Conservation (phyloP, 2,797 vertebrate genomes). For the Sandelia bainsii region DNA sequence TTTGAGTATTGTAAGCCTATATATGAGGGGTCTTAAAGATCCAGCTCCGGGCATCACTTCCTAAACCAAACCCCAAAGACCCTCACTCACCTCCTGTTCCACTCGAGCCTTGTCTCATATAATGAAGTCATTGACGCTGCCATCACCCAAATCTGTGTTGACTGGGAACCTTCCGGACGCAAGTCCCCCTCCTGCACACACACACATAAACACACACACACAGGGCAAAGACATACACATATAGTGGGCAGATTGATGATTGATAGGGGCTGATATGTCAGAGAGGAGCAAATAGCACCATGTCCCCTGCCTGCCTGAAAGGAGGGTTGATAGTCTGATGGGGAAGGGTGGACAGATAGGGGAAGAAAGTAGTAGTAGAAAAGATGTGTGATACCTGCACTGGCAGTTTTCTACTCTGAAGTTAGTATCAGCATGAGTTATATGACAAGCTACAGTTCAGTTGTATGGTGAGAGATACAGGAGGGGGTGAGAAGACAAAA, state of each 20-base stretch:
- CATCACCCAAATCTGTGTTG: constrained; percentile 82
- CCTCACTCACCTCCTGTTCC: constrained; percentile 59
- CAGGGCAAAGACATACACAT: constrained; percentile 71
- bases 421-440: constrained; percentile 58
- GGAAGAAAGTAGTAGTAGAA: constrained; percentile 20
- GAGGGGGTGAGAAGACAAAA: constrained; percentile 12
- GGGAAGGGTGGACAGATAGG: constrained; percentile 3
- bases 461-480: constrained; percentile 4
- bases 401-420: constrained; percentile 44
- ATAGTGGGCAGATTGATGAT: constrained; percentile 81
- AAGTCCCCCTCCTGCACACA: constrained; percentile 42
- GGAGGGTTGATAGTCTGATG: constrained; percentile 42
- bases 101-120: constrained; percentile 69
- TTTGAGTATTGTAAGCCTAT: constrained; percentile 19
- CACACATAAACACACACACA: constrained; percentile 65
- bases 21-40: constrained; percentile 20
- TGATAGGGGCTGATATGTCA: constrained; percentile 84
- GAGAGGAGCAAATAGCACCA: constrained; percentile 69
- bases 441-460: constrained; percentile 38
- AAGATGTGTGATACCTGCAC: constrained; percentile 65
- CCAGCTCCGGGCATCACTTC: constrained; percentile 51
- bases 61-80: constrained; percentile 46
- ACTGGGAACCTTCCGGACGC: constrained; percentile 82
- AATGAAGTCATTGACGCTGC: constrained; percentile 77
- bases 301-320: constrained; percentile 65